These are phyloP conservation scores for Chiloscyllium plagiosum DNA, from an alignment of 2,113 vertebrate species.

Conservation along the genomic window DNA sequence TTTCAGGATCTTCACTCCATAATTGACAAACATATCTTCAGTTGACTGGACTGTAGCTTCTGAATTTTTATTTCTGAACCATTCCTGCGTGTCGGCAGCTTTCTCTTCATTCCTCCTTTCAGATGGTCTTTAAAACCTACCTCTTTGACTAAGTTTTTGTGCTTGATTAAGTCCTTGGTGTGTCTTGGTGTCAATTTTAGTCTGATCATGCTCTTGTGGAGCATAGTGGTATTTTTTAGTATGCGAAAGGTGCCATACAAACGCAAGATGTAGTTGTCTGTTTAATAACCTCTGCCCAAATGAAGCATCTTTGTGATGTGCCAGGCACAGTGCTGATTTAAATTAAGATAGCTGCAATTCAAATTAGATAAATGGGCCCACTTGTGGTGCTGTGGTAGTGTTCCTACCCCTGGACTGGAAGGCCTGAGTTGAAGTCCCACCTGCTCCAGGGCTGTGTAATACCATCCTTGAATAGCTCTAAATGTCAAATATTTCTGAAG, in stretches of 20 bases:
- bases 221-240: not conserved
- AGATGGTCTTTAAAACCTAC: not conserved
- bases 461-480: not conserved
- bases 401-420: too few relatives aligned
- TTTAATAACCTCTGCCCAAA: not conserved
- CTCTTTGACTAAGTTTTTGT: not conserved
- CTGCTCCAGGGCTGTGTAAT: too few relatives aligned
- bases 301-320: not conserved
- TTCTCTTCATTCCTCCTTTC: not conserved
- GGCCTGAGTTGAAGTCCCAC: too few relatives aligned
- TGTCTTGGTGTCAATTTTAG: not conserved
- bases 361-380: not conserved
- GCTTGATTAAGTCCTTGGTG: not conserved
- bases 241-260: not conserved
- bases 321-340: not conserved
- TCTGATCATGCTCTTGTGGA: not conserved
- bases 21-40: not conserved
- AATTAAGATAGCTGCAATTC: not conserved
- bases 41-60: not conserved
- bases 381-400: too few relatives aligned
- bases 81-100: not conserved
- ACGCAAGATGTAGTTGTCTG: not conserved
- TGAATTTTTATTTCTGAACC: not conserved
- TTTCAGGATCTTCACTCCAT: not conserved
- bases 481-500: not conserved